Base-by-base conservation (phyloP, 2,888 invertebrate species). In the Microchrysa polita region DNA sequence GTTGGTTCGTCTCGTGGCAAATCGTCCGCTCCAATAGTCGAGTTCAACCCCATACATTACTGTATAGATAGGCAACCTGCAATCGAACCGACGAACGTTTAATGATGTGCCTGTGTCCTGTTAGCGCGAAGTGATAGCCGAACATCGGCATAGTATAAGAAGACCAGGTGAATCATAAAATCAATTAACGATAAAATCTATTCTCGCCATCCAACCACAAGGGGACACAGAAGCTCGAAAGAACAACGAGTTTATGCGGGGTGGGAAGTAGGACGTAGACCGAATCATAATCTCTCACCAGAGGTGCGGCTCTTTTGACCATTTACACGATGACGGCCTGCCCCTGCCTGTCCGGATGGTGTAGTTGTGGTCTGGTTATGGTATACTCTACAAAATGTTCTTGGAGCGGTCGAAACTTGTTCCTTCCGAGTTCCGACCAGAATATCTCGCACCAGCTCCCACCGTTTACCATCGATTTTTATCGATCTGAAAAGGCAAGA, bases 101-200 rank as follows among this genome's bases (percentile, higher is more conserved):
- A 48, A 44, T 20, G 16, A 2, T n/a, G 48, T 48, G 10, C 16
- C 48, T 48, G 12, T 4, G 48, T 48, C 14, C 48, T n/a, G 16
- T 12, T 12, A 48, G n/a, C n/a, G 4, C 48, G 27, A 7, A 34
- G 27, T 7, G 27, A 34, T 34, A 34, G 27, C 7, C 27, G 4
- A 7, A 34, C 27, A 23, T 59, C 55, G 18, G 5, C 5, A 12
- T 9, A 5, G 23, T 14, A 22, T 23, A 61, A 48, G 16, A 65
- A 44, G 65, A 65, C 44, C 40, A 55, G 55, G 55, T 55, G 55
- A 69, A 57, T 69, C 69, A 69, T 67, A 55, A 69, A 69, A 69
- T 69, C 69, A 69, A 69, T 69, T 69, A 69, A 69, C 55, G 69
- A 69, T 57, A 40, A 69, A 40, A 57, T 55, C 53, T 55, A 16